phyloP scores from a whole-genome alignment of 2,888 invertebrate species.

The Chrysolina oricalcia region DNA sequence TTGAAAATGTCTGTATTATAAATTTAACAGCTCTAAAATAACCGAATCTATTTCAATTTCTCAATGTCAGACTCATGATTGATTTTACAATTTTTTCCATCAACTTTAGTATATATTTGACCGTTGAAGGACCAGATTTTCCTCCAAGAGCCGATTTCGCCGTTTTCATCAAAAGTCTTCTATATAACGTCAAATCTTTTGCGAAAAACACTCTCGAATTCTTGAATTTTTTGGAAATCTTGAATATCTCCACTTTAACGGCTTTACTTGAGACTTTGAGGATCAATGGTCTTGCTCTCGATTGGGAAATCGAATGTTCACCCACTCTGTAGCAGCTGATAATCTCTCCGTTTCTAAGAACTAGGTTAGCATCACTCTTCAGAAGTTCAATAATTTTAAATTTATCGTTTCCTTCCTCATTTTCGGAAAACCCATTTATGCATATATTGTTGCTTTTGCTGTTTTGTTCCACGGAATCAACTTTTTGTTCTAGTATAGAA shows the following conservation, averaged over 20 bases:
- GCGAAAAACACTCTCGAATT: conserved; percentile 6
- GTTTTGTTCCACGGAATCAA: no score
- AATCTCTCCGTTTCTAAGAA: not conserved
- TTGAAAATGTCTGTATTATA: no score
- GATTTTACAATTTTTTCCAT: no score
- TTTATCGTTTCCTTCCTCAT: conserved; percentile 15
- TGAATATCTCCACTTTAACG: conserved; percentile 10
- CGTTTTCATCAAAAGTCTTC: conserved; percentile 19
- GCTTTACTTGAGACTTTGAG: conserved; percentile 4
- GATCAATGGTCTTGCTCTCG: conserved; percentile 26
- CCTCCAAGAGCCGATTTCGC: not conserved
- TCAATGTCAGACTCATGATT: no score
- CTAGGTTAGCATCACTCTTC: no score
- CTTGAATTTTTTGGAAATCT: conserved; percentile 7
- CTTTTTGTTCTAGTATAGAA: conserved; percentile 6
- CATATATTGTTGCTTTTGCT: conserved; percentile 19
- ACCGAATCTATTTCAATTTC: no score
- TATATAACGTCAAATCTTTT: conserved; percentile 19
- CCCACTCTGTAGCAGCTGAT: conserved; percentile 14
- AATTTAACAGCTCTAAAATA: no score
- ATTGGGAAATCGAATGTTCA: not conserved
- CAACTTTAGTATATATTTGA: no score
- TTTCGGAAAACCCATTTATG: conserved; percentile 17
- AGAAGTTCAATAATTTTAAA: no score
- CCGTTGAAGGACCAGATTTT: no score